Conservation (phyloP, 2,113 vertebrate genomes). For the Catharus bicknelli region DNA sequence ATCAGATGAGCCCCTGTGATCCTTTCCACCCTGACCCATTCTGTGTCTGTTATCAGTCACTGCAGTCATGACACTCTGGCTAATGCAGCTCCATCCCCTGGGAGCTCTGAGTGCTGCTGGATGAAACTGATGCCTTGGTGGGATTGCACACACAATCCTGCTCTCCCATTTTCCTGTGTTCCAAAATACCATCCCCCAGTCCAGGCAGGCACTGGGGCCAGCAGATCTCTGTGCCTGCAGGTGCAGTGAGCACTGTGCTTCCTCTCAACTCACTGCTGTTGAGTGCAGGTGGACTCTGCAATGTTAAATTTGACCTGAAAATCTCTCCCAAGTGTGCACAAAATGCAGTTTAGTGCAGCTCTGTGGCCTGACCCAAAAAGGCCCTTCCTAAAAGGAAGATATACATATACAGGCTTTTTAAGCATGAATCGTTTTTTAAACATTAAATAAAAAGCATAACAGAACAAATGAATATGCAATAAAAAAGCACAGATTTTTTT, state of each 20-base stretch:
- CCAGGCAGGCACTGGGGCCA: background rate
- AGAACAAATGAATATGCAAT: background rate
- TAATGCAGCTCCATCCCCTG: background rate
- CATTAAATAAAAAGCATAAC: background rate
- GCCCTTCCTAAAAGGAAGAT: background rate
- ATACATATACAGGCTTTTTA: background rate
- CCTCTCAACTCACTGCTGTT: background rate
- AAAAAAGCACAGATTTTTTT: background rate
- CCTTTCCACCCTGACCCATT: background rate
- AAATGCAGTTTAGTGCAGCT: background rate
- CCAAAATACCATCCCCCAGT: background rate
- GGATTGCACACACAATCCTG: background rate
- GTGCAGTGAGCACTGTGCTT: background rate
- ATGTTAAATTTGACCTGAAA: slow-evolving; percentile 21
- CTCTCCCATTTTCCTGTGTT: background rate
- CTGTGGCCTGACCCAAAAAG: background rate
- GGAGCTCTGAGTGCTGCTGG: background rate
- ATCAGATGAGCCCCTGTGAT: background rate
- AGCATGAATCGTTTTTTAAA: background rate
- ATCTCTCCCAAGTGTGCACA: background rate
- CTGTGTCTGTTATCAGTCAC: background rate
- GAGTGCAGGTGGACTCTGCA: background rate
- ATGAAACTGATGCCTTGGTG: background rate
- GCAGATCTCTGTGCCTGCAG: background rate
- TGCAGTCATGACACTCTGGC: background rate